Base-by-base conservation (phyloP, 2,888 invertebrate genomes). In the Caenorhabditis uteleia region DNA sequence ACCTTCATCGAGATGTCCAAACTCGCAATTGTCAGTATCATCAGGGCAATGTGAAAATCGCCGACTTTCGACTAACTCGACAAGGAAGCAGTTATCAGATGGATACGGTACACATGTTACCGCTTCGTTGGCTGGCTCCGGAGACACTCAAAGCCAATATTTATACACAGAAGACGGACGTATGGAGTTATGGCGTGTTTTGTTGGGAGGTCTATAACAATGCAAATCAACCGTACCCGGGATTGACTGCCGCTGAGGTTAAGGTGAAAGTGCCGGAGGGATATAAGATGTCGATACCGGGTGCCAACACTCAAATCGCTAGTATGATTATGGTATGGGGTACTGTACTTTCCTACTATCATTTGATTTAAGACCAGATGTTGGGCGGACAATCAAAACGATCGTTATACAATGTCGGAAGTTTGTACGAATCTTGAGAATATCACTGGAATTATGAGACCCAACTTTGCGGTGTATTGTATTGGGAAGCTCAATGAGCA, bases 41-140 rank as follows among this genome's bases (percentile, higher is more conserved):
- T 34, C 8, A 26, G 18, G 8, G 18, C 34, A 33, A 58, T 47
- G 68, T 68, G 2, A 68, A 71, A 40, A 65, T 74, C 5, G 53
- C 66, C n/a, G 74, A 74, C 26, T 74, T 74, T 29, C 73, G 74
- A 8, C 42, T 74, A 27, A 64, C 70, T 7, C 54, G 68, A 12
- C 59, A 66, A 34, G 74, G 74, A 10, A 46, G 60, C 16, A 33
- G 34, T n/a, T 74, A 69, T 38, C 62, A 74, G 68, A 75, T 51
- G 72, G 34, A 55, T 50, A 47, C 56, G 27, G 33, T 43, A n/a
- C 47, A 51, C 18, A 68, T 68, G 33, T 70, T 66, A 10, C 77
- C 77, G 12, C 70, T 77, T 38, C 48, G 71, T 31, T 77, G 77
- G 77, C 55, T 77, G 12, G 67, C 77, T 5, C 74, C 74, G n/a